Evolutionary conservation across 2,797 vertebrate genomes (phyloP), one percentile per base, ranked within the genome.

Genomic region (Ammospiza maritima): DNA sequence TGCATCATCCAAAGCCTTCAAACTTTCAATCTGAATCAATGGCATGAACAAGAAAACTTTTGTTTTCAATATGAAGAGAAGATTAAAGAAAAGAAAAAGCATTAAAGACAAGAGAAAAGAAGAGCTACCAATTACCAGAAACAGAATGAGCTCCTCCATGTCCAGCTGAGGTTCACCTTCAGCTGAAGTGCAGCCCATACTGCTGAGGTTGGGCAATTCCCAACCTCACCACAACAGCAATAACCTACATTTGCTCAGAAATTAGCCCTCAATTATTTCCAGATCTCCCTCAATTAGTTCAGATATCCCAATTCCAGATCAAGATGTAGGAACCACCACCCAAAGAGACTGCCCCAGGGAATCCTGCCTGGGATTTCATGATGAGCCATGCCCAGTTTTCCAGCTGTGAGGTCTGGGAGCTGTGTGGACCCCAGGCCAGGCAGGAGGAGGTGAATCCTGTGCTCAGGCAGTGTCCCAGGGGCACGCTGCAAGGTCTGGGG

Each of bases 21-120:
- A n/a, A 82, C 67, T 98, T 95, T 93, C 96, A 19, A 54, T 96
- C 77, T 97, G 97, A 98, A 88, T 96, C 95, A 93, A 64, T 29
- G 14, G 13, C 64, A 62, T 12, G 53, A 91, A 67, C 2, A 5
- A 94, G 79, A 95, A 96, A 85, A 71, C 42, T 88, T 64, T 9
- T 57, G 58, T 81, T 96, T 85, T 83, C 13, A 30, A 25, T n/a
- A 25, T 4, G 69, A 90, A 44, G 72, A 57, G 34, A 69, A 54
- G 64, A 23, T n/a, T 19, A n/a, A 34, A 69, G 54, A 19, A 42
- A 80, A 57, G 22, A 32, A 48, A n/a, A 50, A 23, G 10, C 25
- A 29, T 4, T 11, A 58, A n/a, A 27, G 44, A 15, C 40, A 58
- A 38, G 62, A 40, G 51, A 18, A 40, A 14, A 67, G 23, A 40